Evolutionary conservation across 2,797 vertebrate species (phyloP), one percentile per base, ranked within the genome.

Genomic region (Halcyon badia): DNA sequence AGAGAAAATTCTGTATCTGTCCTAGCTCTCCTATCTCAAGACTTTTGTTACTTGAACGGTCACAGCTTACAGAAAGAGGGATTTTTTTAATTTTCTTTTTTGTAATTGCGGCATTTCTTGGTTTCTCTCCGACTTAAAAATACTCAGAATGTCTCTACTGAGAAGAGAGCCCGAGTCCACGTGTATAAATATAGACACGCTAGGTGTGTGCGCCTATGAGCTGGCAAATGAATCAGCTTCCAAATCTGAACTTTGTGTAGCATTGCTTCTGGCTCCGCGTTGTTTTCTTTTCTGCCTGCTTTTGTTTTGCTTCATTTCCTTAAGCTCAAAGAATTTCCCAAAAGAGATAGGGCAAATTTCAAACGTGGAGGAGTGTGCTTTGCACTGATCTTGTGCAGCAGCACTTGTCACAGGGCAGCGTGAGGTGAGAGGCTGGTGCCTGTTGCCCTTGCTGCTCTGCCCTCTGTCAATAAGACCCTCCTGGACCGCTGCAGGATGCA

Each of bases 191-290:
- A 79, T 6, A 82, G 58, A 31, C 39, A 24, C 3, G 1, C 65
- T 57, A 94, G 95, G 96, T 89, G 66, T 80, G 86, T 65, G 21
- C 87, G 94, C 76, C 82, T 65, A 2, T 65, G 62, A 86, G 85
- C 88, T 94, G 96, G 85, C 91, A 89, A 72, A 81, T 92, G 95
- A 95, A 91, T 96, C 91, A 54, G 58, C 51, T 93, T 89, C 90
- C 65, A 91, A 72, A 86, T 91, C 37, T 82, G 85, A 94, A 68
- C 44, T 73, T 96, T 84, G 92, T 6, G 0, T 91, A 3, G 30
- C 76, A 71, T 95, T 61, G 46, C 73, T 91, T 89, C 44, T 93
- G 88, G 77, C 92, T 92, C 64, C 0, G 4, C 84, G 58, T 51
- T 82, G 68, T 24, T 61, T 73, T 39, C 19, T 14, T 31, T 81